Evolutionary conservation across 2,888 invertebrate species (phyloP), one percentile per base, ranked within the genome.

Genomic region (Xestia ashworthii): DNA sequence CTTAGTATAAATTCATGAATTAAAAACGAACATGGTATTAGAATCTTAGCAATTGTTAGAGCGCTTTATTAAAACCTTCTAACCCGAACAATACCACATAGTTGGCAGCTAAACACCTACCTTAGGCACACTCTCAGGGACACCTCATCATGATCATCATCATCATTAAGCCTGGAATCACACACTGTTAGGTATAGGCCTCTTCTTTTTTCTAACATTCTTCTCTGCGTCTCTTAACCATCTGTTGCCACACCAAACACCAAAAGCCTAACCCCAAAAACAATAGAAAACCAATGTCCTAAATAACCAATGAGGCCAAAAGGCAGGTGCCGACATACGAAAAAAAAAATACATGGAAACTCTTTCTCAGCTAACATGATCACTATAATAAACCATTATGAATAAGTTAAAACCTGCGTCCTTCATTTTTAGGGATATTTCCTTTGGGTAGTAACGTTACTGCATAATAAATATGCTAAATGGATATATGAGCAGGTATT

Each of bases 331-430:
- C 92, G 92, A 86, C 81, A 65, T 66, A 16, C 41, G 58, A 38
- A 67, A 88, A 89, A 90, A 90, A 93, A 92, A 44, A 65, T n/a
- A 65, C 65, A 44, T 1, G 44, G 44, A 65, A 65, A 65, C 90
- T 92, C 91, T 91, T 93, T 89, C 82, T 86, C 86, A 87, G 90
- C 89, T 91, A 92, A 92, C 92, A 74, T 90, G 91, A 93, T 93
- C 92, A 92, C 85, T 83, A 87, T 92, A 92, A 93, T 92, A 90
- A 91, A 93, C 83, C 86, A 83, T 84, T 83, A 81, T 85, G 83
- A 85, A 87, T 89, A 87, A 85, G 77, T 86, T 84, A 84, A 80
- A 82, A 83, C 80, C 80, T 82, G 76, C 85, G 81, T 84, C 77
- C 81, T 82, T 66, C 67, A 69, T 75, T 81, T 75, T 81, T 67